phyloP scores from a whole-genome alignment of 2,797 vertebrate genomes.

The Phalloptychus januarius region DNA sequence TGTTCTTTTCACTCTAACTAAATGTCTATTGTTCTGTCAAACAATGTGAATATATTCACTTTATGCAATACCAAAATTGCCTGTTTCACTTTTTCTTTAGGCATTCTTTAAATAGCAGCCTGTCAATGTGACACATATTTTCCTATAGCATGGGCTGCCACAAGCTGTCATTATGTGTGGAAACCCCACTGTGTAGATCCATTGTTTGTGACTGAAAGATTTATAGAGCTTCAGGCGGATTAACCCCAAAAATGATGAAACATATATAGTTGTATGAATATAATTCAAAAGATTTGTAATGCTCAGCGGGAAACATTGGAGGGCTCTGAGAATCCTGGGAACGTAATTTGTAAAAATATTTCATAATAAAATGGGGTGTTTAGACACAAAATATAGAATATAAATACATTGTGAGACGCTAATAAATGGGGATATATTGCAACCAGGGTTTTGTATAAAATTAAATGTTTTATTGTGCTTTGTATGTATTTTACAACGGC shows the following conservation, averaged over 20 bases:
- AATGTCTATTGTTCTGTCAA: background rate
- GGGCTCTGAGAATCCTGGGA: background rate
- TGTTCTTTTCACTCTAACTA: background rate
- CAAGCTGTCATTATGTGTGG: background rate
- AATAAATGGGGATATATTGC: background rate
- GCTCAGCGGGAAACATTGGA: background rate
- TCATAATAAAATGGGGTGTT: background rate
- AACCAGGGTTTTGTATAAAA: background rate
- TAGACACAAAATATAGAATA: background rate
- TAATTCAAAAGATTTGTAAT: background rate
- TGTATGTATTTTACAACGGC: conserved; percentile 41
- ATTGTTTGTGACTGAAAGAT: background rate
- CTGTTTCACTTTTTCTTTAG: background rate
- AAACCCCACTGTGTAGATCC: background rate
- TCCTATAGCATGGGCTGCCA: background rate
- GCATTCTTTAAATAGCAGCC: background rate
- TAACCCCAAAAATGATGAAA: background rate
- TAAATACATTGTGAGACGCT: background rate
- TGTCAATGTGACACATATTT: background rate
- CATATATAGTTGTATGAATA: background rate
- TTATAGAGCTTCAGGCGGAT: background rate
- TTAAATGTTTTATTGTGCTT: background rate
- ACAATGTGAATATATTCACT: background rate
- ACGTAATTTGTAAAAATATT: background rate
- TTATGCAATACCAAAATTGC: background rate